These are phyloP conservation scores for Magallana nippona DNA, from an alignment of 2,888 invertebrate species.

Conservation along the genomic window DNA sequence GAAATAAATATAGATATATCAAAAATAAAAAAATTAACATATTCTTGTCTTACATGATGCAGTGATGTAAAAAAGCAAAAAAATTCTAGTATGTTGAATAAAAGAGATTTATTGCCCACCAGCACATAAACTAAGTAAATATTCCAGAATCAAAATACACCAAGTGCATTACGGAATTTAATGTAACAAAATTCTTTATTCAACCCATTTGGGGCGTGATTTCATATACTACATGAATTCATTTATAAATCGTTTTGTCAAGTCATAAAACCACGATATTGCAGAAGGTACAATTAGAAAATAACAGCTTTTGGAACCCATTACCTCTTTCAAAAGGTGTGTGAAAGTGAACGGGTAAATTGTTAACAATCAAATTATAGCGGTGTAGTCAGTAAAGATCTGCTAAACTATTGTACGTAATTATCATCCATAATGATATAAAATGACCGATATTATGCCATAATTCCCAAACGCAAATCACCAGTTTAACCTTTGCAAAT, in stretches of 20 bases:
- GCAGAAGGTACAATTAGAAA: conserved; percentile 7
- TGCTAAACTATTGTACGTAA: conserved; percentile 23
- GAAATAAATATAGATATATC: too few species aligned
- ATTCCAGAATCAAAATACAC: too few species aligned
- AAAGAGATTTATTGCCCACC: too few species aligned
- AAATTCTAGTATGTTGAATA: too few species aligned
- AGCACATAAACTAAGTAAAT: too few species aligned
- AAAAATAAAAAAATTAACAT: too few species aligned
- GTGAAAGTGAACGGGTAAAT: conserved; percentile 17
- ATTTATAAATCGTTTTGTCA: background rate
- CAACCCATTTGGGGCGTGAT: background rate
- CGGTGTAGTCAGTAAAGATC: background rate
- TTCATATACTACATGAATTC: background rate
- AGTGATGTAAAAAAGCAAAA: too few species aligned
- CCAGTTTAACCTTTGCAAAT: conserved; percentile 35
- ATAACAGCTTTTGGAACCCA: conserved; percentile 1
- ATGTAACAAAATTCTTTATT: background rate
- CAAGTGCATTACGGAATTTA: background rate
- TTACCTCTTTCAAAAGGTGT: background rate
- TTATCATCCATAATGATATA: conserved; percentile 27
- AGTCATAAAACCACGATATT: background rate
- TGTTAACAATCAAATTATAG: background rate
- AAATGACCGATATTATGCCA: conserved; percentile 21
- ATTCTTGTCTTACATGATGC: too few species aligned
- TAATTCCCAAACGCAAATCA: conserved; percentile 27